Base-by-base conservation (phyloP, 1,140 invertebrate species). In the Trachymyrmex cornetzi region DNA sequence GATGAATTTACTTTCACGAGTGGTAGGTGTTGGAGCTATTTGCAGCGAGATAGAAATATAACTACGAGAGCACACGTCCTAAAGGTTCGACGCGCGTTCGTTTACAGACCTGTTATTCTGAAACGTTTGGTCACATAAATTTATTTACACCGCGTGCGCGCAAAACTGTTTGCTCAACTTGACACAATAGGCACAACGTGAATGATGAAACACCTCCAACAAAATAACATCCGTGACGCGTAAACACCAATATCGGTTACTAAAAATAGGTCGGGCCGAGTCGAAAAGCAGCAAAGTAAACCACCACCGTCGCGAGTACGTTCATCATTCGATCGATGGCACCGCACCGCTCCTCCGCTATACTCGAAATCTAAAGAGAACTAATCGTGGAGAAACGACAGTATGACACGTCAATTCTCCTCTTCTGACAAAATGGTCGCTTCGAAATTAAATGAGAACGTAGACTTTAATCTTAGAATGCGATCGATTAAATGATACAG, bases 231-330 rank as follows among this genome's bases (percentile, higher is more conserved):
- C 24, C 80, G 64, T 48, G 30, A 81, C 64, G 80, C 67, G 67
- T 82, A 74, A 82, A 82, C 80, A 82, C 34, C 80, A 61, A 82
- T 82, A 82, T 74, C 80, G 80, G 80, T 74, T 74, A 48, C 67
- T 61, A 74, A 61, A 84, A 84, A 84, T 61, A 74, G 80, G 67
- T 84, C 80, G 55, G 22, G 34, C 50, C 14, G 64, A 74, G 50
- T 44, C 66, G 80, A 82, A 59, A 81, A 74, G 53, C 53, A 53
- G 22, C 30, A 14, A 72, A 79, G 75, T 79, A 30, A 81, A 81
- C 48, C 77, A 80, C 2, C 6, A 63, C 22, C 6, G 74, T 72
- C 67, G 38, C 55, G 38, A 75, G 80, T 61, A 50, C 80, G 80
- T 84, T 75, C 67, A 74, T 82, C 80, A 82, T 84, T 14, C 38